phyloP scores from a whole-genome alignment of 1,140 invertebrate genomes.

The Neomicropteryx cornuta region DNA sequence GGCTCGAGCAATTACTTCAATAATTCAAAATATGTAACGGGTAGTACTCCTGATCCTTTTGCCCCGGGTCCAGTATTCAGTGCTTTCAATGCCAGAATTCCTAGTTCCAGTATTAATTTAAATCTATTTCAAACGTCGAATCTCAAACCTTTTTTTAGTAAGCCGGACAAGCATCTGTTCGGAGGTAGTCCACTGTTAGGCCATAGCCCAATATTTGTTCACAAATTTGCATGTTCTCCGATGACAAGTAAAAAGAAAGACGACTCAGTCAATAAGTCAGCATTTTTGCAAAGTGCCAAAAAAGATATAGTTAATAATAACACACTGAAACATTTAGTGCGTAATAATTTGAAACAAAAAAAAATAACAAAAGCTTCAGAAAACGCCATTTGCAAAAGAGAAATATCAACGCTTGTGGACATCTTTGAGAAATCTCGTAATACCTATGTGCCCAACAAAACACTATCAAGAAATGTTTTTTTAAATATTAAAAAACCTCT shows the following conservation, averaged over 20 bases:
- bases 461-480: conserved; percentile 35
- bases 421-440: conserved; percentile 37
- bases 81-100: conserved; percentile 29
- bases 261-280: conserved; percentile 3
- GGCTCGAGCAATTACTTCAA: too few species aligned
- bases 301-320: conserved; percentile 27
- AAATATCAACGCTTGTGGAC: conserved; percentile 25
- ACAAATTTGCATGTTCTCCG: conserved; percentile 31
- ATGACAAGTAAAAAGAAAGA: too few species aligned
- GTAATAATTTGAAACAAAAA: too few species aligned
- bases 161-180: conserved; percentile 10
- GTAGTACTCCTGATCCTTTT: conserved; percentile 35
- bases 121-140: conserved; percentile 11
- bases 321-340: conserved; percentile 19
- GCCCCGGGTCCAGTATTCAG: conserved; percentile 38
- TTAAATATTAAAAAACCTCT: conserved; percentile 36
- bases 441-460: conserved; percentile 35
- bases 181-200: conserved; percentile 23
- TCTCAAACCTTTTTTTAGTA: conserved; percentile 11
- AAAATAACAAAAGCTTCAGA: conserved; percentile 23
- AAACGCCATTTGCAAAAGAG: conserved; percentile 27
- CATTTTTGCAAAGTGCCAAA: conserved; percentile 2
- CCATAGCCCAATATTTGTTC: conserved; percentile 31
- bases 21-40: too few species aligned
- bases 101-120: conserved; percentile 26